A percentile compares a stretch with the other conserved stretches of the same genome.
Conservation (phyloP, 1,140 invertebrate species). For the Argopecten irradians region DNA sequence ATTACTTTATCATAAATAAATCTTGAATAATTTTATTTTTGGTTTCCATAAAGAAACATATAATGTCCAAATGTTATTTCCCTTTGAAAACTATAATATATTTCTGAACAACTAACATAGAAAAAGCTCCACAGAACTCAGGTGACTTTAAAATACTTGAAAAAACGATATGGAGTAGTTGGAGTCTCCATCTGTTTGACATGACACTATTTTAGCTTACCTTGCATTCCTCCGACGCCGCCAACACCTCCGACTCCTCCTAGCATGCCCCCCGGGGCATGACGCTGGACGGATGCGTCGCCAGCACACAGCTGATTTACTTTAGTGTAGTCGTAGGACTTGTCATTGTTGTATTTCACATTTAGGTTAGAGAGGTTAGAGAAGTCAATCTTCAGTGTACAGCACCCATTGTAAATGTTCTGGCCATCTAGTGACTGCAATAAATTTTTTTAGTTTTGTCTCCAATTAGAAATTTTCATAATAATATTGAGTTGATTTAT, state of each 20-base stretch:
- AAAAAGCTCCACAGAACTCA: too few species aligned
- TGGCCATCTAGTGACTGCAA: conserved; percentile 94
- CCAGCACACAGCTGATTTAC: conserved; percentile 97
- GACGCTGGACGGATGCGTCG: conserved; percentile 71
- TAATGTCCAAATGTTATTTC: too few species aligned
- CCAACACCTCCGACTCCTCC: conserved; percentile 30
- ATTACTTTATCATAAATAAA: too few species aligned
- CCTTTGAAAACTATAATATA: too few species aligned
- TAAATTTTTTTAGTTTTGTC: too few species aligned
- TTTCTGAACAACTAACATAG: too few species aligned
- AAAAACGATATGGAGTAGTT: not conserved
- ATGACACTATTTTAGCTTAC: not conserved
- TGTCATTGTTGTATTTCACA: conserved; percentile 99
- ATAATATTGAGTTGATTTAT: too few species aligned
- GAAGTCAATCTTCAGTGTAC: conserved; percentile 99
- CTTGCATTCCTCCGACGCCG: conserved; percentile 25
- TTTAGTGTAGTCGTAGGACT: conserved; percentile 99
- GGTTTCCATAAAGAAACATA: too few species aligned
- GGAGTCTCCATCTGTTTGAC: not conserved
- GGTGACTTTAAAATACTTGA: too few species aligned
- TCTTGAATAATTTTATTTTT: too few species aligned
- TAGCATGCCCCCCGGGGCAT: conserved; percentile 57
- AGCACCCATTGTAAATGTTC: conserved; percentile 99
- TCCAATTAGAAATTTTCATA: too few species aligned
- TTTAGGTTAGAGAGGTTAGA: conserved; percentile 98